Percentiles rank a stretch among this genome's conserved stretches.
These are phyloP conservation scores for Enteromius paludinosus DNA, from an alignment of 2,797 vertebrate genomes.

Conservation along the genomic window DNA sequence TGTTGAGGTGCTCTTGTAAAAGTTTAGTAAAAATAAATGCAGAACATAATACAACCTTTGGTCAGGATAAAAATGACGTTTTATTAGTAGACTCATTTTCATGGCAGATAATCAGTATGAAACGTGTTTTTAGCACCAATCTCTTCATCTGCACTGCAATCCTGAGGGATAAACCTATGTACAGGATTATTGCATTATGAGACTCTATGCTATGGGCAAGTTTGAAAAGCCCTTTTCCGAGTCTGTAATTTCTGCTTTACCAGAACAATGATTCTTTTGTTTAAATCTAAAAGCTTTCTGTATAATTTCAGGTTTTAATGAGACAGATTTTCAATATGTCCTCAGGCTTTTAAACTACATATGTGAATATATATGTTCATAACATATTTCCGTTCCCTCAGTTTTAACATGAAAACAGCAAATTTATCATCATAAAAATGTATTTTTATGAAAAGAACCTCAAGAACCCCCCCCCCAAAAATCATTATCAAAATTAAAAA, in stretches of 20 bases:
- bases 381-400: not conserved
- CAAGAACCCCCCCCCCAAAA: too few species aligned
- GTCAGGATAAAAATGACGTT: not conserved
- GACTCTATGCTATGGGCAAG: not conserved
- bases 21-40: not conserved
- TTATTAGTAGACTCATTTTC: slow-evolving; percentile 68
- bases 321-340: not conserved
- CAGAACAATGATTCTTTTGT: not conserved
- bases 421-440: not conserved
- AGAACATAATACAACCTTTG: not conserved
- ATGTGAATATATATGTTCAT: not conserved
- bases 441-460: not conserved
- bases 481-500: too few species aligned
- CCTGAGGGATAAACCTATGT: not conserved
- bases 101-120: slow-evolving; percentile 64
- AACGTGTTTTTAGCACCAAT: slow-evolving; percentile 20
- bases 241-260: not conserved
- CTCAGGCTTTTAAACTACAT: not conserved
- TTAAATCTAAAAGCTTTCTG: not conserved
- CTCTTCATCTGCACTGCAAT: not conserved
- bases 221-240: not conserved
- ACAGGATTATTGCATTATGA: slow-evolving; percentile 1
- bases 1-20: slow-evolving; percentile 7
- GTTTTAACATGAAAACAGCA: not conserved
- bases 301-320: not conserved